Evolutionary conservation across 2,113 vertebrate species (phyloP).

Genomic region (Australoheros scitulus): DNA sequence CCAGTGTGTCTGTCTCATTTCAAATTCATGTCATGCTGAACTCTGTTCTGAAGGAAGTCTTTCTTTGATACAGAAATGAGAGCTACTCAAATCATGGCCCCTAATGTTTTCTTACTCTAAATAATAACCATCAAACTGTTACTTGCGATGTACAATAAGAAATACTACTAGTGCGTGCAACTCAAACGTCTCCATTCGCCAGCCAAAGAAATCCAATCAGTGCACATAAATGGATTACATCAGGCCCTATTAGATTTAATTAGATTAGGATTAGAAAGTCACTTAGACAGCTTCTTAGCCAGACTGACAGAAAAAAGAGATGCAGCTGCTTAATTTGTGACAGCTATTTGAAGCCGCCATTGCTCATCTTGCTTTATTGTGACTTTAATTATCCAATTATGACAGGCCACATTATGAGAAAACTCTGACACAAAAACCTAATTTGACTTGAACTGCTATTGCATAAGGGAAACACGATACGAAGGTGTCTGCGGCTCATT

Average conservation of each 20-base stretch:
- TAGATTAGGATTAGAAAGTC: conserved; percentile 40
- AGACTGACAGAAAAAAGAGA: not conserved
- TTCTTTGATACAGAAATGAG: not conserved
- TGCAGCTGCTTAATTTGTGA: conserved; percentile 3
- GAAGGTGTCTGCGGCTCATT: conserved; percentile 11
- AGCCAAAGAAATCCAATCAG: conserved; percentile 45
- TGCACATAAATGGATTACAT: conserved; percentile 32
- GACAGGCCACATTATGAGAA: conserved; percentile 38
- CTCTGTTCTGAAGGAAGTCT: not conserved
- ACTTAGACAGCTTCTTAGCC: conserved; percentile 45
- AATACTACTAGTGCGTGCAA: not conserved
- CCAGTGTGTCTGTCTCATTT: not conserved
- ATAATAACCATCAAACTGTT: not conserved
- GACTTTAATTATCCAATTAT: conserved; percentile 48
- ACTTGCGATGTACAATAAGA: not conserved
- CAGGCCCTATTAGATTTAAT: conserved; percentile 44
- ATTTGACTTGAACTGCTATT: conserved; percentile 29
- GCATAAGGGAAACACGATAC: conserved; percentile 20
- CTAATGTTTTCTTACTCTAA: not conserved
- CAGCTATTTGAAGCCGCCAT: conserved; percentile 1
- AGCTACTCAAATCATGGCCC: not conserved
- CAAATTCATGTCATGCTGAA: not conserved
- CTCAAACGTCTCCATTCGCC: not conserved
- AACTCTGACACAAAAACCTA: conserved; percentile 23
- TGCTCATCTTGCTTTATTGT: conserved; percentile 29